Evolutionary conservation across 1,140 invertebrate genomes (phyloP), one percentile per base, ranked within the genome.

Genomic region (Zaprionus africanus): DNA sequence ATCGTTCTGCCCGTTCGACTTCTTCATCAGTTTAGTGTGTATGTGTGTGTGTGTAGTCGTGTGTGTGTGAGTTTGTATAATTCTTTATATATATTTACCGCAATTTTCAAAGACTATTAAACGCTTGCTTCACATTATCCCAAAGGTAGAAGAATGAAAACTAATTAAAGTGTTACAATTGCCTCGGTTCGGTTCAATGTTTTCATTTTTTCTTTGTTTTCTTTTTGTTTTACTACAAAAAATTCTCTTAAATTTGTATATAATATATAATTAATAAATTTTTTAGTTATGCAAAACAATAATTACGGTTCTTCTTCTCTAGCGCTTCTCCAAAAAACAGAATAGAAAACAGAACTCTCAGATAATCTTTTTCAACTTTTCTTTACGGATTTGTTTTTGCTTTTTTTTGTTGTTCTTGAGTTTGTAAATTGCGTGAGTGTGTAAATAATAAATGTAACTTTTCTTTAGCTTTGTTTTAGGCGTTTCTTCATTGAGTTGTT

Each of bases 201-300:
- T 60, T 64, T 78, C 65, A 80, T 80, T 59, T 69, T 74, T 61
- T 34, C 71, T 68, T 74, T 22, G 22, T 49, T 69, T 78, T 36
- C 31, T 57, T 56, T 19, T 61, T 70, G 54, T 71, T 90, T 88
- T 88, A 90, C 74, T 74, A 67, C 71, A 78, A 74, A 72, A 77
- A 68, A 43, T 74, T 57, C 34, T 43, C 63, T 90, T 84, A 84
- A 81, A 88, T 88, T 90, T 90, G 70, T 88, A 88, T 87, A 69
- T 80, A 78, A 81, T 86, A 84, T 78, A 88, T 87, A 88, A 88
- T 88, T 84, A 84, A 81, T 88, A 84, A 87, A 76, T 79, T 81
- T 81, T 90, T 69, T 84, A 76, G 68, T 84, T 81, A 90, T 81
- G 84, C 83, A 88, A 83, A 87, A 87, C 84, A 88, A 87, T 87